Percentiles rank a stretch among this genome's conserved stretches.
phyloP scores from a whole-genome alignment of 64 coral and sea anemone species.

The Orbicella faveolata region DNA sequence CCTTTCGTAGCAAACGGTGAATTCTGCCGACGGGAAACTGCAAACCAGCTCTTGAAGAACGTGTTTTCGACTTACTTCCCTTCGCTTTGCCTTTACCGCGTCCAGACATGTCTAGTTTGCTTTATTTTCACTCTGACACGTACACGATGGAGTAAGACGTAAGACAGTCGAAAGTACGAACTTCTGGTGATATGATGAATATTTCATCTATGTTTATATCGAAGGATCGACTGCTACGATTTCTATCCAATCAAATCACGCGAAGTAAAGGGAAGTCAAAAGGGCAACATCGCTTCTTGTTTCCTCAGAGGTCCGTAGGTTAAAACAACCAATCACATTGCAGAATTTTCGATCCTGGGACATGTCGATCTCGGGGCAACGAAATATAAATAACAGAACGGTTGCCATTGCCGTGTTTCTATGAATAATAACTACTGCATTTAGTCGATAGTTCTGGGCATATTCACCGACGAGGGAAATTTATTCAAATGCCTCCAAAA shows the following conservation, averaged over 20 bases:
- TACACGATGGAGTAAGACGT: not conserved
- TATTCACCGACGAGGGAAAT: not conserved
- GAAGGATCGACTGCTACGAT: not conserved
- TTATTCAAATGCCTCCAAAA: slow-evolving; percentile 36
- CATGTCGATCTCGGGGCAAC: not conserved
- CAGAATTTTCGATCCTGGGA: not conserved
- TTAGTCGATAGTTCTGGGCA: too few species aligned
- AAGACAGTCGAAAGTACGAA: too few species aligned
- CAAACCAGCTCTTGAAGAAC: slow-evolving; percentile 53
- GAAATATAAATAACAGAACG: not conserved
- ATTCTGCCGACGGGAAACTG: slow-evolving; percentile 57
- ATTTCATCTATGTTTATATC: not conserved
- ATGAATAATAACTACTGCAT: not conserved
- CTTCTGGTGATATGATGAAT: not conserved
- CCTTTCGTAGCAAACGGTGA: slow-evolving; percentile 52
- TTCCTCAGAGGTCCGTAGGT: not conserved
- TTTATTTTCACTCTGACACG: not conserved
- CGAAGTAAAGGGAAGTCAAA: not conserved
- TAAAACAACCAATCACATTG: slow-evolving; percentile 12
- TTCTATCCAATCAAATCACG: not conserved
- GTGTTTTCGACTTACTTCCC: slow-evolving; percentile 21
- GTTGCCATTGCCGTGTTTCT: too few species aligned
- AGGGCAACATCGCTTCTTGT: not conserved
- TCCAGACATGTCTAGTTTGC: slow-evolving; percentile 39
- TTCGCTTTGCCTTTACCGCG: slow-evolving; percentile 49